phyloP scores from a whole-genome alignment of 2,113 vertebrate genomes.

The Gavialis gangeticus region DNA sequence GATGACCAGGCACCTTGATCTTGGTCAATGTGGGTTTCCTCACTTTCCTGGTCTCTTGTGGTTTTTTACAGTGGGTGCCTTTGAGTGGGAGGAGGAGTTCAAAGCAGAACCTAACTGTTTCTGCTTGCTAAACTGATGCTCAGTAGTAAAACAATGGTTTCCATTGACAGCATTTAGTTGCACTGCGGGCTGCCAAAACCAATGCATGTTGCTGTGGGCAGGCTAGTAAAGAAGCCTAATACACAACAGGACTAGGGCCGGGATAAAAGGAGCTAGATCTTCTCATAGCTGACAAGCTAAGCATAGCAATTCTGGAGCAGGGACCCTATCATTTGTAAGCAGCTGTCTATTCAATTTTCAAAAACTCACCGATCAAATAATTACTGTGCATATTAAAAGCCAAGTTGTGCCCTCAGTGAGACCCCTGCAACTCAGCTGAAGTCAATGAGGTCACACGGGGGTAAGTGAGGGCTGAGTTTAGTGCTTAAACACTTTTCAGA shows the following conservation, averaged over 20 bases:
- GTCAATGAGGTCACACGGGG: neutral
- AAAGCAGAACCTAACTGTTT: constrained; percentile 47
- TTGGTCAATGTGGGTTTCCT: constrained; percentile 37
- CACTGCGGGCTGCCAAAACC: constrained; percentile 57
- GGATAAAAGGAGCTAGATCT: constrained; percentile 33
- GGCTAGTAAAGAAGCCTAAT: constrained; percentile 39
- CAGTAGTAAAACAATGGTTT: constrained; percentile 22
- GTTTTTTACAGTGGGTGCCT: neutral
- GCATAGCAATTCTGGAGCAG: neutral
- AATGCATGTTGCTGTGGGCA: constrained; percentile 41
- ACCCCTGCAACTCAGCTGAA: neutral
- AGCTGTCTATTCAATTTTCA: constrained; percentile 36
- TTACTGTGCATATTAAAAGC: constrained; percentile 18
- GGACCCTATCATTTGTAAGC: neutral
- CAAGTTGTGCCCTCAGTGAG: neutral
- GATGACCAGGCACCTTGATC: constrained; percentile 14
- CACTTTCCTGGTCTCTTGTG: neutral
- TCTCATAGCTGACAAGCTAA: neutral
- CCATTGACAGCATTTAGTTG: constrained; percentile 40
- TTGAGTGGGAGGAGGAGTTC: constrained; percentile 50
- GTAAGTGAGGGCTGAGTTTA: neutral
- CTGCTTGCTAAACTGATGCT: constrained; percentile 49
- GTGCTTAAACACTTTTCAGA: neutral
- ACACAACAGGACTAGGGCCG: constrained; percentile 10
- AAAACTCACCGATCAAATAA: constrained; percentile 15